Conservation (phyloP, 2,888 invertebrate genomes). For the Melikaiella ostensackeni region DNA sequence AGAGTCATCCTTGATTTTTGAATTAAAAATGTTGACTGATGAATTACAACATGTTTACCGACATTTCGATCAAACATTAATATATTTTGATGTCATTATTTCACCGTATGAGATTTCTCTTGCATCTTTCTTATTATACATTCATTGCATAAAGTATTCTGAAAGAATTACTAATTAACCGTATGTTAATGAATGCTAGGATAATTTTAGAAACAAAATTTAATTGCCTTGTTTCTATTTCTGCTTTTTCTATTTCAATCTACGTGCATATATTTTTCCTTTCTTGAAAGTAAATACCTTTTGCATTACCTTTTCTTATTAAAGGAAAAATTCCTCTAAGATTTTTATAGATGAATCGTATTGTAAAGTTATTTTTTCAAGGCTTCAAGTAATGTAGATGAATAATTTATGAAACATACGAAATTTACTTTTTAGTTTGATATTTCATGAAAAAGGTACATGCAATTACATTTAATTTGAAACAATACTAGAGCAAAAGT, state of each 20-base stretch:
- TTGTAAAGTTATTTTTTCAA: too few relatives aligned
- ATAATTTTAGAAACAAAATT: not conserved
- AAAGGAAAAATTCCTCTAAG: not conserved
- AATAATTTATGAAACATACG: too few relatives aligned
- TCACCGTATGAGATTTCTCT: too few relatives aligned
- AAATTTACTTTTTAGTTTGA: too few relatives aligned
- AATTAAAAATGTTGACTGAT: slow-evolving; percentile 1
- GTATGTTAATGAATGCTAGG: not conserved
- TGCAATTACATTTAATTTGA: too few relatives aligned
- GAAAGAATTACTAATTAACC: not conserved
- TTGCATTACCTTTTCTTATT: not conserved
- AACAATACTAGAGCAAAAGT: too few relatives aligned
- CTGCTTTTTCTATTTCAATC: not conserved
- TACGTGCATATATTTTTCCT: not conserved
- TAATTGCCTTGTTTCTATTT: not conserved
- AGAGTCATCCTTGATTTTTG: not conserved
- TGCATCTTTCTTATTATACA: not conserved
- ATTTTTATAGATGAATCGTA: not conserved
- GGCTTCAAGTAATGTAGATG: too few relatives aligned
- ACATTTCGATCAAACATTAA: not conserved
- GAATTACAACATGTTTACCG: slow-evolving; percentile 3
- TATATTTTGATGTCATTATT: not conserved
- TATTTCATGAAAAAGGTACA: too few relatives aligned
- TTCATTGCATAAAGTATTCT: not conserved
- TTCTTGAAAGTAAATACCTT: not conserved